Evolutionary conservation across 2,888 invertebrate species (phyloP), one percentile per base, ranked within the genome.

Genomic region (Lasioglossum oenotherae): DNA sequence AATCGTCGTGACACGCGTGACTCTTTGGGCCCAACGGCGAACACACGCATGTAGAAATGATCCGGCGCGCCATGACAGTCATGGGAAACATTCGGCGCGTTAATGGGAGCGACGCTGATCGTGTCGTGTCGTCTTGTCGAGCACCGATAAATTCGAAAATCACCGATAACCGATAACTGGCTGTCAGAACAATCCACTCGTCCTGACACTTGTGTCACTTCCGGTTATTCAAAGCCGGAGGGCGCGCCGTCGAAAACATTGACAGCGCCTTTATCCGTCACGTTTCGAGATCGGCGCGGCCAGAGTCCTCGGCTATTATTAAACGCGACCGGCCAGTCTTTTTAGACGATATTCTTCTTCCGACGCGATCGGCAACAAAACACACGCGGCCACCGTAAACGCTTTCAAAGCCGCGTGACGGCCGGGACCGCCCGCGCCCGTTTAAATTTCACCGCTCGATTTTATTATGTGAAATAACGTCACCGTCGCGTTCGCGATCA

Each of bases 161-260:
- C 91, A 89, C 90, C 91, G 92, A 93, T 94, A 93, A 90, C 92
- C 92, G 92, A 93, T 93, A 93, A 92, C 89, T 85, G 89, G 77
- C 90, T 91, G 92, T 93, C 92, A 91, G 89, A 91, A 89, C 90
- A 87, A 85, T 92, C 92, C 93, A 92, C 93, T 93, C 91, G 90
- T 91, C 80, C 88, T 87, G 89, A 93, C 92, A 92, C 90, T 90
- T 90, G 89, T 86, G 89, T 90, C 91, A 87, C 89, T 87, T 89
- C 86, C 85, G 87, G 87, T 91, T 88, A 88, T 91, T 90, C 90
- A 90, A 85, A 85, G 69, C 83, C 90, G 90, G 88, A 80, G 85
- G 87, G 85, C 86, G 90, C 81, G 89, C 78, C 88, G 91, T 92
- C 92, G 92, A 91, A 93, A 93, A 89, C 90, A 88, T 87, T 92